Base-by-base conservation (phyloP, 2,888 invertebrate genomes). In the Cantharis lateralis region DNA sequence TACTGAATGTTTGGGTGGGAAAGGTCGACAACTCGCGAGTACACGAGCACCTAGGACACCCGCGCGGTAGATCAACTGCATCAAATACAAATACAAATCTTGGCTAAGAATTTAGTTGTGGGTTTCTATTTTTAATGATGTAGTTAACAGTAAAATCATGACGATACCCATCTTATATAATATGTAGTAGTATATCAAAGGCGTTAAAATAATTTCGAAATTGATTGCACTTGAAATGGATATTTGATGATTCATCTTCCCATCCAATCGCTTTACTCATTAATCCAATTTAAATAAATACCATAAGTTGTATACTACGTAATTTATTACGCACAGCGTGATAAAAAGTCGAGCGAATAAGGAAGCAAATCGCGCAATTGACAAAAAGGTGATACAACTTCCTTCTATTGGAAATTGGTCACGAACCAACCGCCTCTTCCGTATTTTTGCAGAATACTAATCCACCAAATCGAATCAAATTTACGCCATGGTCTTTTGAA, bases 1-100 rank as follows among this genome's bases (percentile, higher is more conserved):
- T 63, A 68, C 26, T 74, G 71, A 62, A 74, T 77, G 77, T 77
- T 77, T 77, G 77, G 74, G 77, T 77, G 77, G 66, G 76, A 73
- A 77, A 73, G 74, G 77, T 76, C 76, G 76, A 76, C 76, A 76
- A 76, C 76, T 76, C 61, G 72, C 72, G 72, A 48, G 70, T 76
- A 62, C 71, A 71, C 16, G 71, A 62, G 71, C 26, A 71, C 75
- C 20, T 61, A 66, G 24, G 64, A 66, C 64, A 63, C 68, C 70
- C 70, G 70, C 64, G 62, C 70, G 20, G 68, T 32, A 62, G 48
- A 62, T 32, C 20, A 71, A 68, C 68, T 75, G 62, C 15, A 32
- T 61, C 48, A 32, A 48, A 48, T 48, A 48, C 48, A 48, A n/a
- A 26, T 28, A 63, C 24, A 63, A 26, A 72, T 18, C 68, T 68